Percentiles rank a stretch among this genome's conserved stretches.
Evolutionary conservation across 2,888 invertebrate species (phyloP).

Genomic region (Hymenopus coronatus): DNA sequence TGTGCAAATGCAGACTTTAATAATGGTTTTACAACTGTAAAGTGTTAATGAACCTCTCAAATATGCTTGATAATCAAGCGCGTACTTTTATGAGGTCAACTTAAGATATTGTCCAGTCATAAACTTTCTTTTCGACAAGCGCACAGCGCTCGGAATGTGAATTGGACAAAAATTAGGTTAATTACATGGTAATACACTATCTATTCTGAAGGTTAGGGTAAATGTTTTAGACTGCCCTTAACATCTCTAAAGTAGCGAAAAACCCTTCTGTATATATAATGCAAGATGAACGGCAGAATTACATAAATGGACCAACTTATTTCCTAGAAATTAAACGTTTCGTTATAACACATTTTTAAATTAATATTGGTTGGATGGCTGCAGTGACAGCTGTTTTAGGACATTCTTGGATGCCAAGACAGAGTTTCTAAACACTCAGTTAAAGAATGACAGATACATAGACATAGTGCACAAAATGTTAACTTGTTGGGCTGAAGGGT

Average conservation of each 20-base stretch:
- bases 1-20: not conserved
- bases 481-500: too few species aligned
- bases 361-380: too few species aligned
- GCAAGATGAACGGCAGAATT: too few species aligned
- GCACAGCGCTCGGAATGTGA: not conserved
- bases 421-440: too few species aligned
- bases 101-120: not conserved
- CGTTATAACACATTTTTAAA: too few species aligned
- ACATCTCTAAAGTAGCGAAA: not conserved
- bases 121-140: not conserved
- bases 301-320: too few species aligned
- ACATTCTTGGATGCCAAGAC: too few species aligned
- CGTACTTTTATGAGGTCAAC: not conserved
- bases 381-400: too few species aligned
- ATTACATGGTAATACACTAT: not conserved
- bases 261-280: too few species aligned
- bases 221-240: not conserved
- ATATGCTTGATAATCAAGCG: not conserved
- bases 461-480: too few species aligned
- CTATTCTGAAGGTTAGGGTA: not conserved
- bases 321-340: too few species aligned
- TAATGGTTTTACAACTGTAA: not conserved
- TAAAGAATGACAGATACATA: too few species aligned
- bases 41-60: not conserved
- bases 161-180: not conserved